A percentile compares a stretch with the other conserved stretches of the same genome.
Conservation (phyloP, 2,888 invertebrate genomes). For the Chirona hameri region DNA sequence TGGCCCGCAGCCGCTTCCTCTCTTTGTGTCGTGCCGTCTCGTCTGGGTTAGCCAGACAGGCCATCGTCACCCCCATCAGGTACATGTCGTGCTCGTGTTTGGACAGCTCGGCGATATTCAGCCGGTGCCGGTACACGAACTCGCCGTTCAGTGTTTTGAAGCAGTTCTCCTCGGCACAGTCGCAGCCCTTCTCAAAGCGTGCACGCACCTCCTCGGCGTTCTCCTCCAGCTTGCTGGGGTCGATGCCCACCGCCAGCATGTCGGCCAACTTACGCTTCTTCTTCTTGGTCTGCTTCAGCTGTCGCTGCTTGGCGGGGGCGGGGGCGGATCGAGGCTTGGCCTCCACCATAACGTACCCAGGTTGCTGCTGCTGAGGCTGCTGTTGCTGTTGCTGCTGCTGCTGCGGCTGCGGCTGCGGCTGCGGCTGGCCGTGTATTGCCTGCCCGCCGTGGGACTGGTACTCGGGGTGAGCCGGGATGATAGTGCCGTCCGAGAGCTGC, state of each 20-base stretch:
- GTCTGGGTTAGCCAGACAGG: constrained; percentile 67
- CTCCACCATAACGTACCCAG: neutral
- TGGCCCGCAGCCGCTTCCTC: constrained; percentile 65
- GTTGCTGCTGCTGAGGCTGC: neutral
- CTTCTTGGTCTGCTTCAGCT: constrained; percentile 39
- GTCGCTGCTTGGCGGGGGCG: neutral
- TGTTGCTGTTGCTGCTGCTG: neutral
- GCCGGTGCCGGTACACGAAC: constrained; percentile 67
- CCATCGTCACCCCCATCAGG: constrained; percentile 79
- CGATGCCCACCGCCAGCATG: constrained; percentile 52
- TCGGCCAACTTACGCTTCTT: constrained; percentile 40
- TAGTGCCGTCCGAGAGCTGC: constrained; percentile 13
- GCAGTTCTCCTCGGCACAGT: constrained; percentile 71
- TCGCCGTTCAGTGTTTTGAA: constrained; percentile 70
- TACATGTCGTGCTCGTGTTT: constrained; percentile 81
- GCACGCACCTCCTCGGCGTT: constrained; percentile 64
- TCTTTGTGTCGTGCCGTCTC: constrained; percentile 69
- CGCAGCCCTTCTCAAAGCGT: constrained; percentile 67
- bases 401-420: neutral
- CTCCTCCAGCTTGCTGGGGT: constrained; percentile 65
- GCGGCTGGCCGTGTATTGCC: neutral
- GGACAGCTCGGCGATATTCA: constrained; percentile 73
- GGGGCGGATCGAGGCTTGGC: neutral
- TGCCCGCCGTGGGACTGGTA: neutral
- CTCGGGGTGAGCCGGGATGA: neutral